These are phyloP conservation scores for Calliopsis andreniformis DNA, from an alignment of 1,140 invertebrate species.

Conservation along the genomic window DNA sequence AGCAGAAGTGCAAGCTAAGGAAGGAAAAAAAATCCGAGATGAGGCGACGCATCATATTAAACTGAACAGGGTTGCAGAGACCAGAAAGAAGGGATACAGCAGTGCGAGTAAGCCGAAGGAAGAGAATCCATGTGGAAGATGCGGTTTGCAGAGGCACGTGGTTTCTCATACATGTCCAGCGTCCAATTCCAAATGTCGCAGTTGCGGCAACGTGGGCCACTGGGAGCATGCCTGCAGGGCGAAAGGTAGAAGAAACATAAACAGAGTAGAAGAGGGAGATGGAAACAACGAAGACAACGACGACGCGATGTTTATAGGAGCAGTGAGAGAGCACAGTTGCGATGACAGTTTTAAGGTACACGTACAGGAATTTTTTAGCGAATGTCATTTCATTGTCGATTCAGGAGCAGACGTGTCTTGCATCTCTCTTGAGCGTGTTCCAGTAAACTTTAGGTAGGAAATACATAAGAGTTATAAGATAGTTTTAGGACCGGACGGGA, in stretches of 20 bases:
- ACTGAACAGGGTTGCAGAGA: background rate
- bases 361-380: background rate
- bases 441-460: background rate
- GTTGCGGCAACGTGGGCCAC: background rate
- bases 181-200: too few species aligned
- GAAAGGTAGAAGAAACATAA: background rate
- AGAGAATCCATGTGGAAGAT: background rate
- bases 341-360: background rate
- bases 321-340: background rate
- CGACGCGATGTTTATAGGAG: background rate
- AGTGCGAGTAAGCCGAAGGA: background rate
- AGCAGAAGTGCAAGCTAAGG: conserved; percentile 6
- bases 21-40: conserved; percentile 1
- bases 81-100: background rate
- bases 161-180: background rate
- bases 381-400: background rate
- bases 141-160: background rate
- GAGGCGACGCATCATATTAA: background rate
- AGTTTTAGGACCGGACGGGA: background rate
- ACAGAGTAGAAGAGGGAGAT: background rate
- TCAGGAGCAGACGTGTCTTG: background rate
- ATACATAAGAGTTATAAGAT: background rate
- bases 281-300: background rate
- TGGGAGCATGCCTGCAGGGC: background rate
- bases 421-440: background rate